phyloP scores from a whole-genome alignment of 2,113 vertebrate species.

The Panurus biarmicus region DNA sequence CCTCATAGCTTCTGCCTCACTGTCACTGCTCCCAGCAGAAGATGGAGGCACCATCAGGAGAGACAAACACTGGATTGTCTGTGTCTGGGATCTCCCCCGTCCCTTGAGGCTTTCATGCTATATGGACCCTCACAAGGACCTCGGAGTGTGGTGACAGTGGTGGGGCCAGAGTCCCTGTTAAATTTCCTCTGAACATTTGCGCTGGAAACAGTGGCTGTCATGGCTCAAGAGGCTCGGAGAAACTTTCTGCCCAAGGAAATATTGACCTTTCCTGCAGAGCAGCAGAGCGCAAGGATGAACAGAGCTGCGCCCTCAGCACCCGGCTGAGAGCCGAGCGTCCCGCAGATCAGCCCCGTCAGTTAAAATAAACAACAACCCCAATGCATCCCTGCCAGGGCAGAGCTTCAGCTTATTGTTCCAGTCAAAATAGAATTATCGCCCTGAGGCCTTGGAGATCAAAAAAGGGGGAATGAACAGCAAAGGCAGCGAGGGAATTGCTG shows the following conservation, averaged over 20 bases:
- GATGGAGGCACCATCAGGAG: rapidly evolving
- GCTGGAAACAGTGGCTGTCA: background rate
- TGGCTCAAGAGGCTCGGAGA: rapidly evolving
- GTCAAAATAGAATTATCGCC: conserved; percentile 45
- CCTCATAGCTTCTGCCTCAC: background rate
- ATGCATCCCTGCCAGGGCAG: background rate
- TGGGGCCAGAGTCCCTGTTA: background rate
- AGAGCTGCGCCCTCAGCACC: background rate
- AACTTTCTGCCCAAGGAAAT: background rate
- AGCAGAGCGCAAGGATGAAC: background rate
- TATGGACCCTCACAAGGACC: background rate
- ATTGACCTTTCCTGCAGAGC: background rate
- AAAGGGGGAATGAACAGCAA: background rate
- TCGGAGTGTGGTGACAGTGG: rapidly evolving
- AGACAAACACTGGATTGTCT: background rate
- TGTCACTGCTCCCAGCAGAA: rapidly evolving
- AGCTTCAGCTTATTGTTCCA: conserved; percentile 52
- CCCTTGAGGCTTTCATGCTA: background rate
- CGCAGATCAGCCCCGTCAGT: background rate
- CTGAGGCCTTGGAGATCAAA: background rate
- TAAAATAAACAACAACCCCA: background rate
- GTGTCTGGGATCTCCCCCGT: rapidly evolving
- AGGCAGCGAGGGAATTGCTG: background rate
- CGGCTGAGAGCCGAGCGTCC: background rate
- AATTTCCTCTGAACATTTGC: rapidly evolving